A percentile compares a stretch with the other conserved stretches of the same genome.
phyloP scores from a whole-genome alignment of 2,797 vertebrate species.

The Scolopax rusticola region DNA sequence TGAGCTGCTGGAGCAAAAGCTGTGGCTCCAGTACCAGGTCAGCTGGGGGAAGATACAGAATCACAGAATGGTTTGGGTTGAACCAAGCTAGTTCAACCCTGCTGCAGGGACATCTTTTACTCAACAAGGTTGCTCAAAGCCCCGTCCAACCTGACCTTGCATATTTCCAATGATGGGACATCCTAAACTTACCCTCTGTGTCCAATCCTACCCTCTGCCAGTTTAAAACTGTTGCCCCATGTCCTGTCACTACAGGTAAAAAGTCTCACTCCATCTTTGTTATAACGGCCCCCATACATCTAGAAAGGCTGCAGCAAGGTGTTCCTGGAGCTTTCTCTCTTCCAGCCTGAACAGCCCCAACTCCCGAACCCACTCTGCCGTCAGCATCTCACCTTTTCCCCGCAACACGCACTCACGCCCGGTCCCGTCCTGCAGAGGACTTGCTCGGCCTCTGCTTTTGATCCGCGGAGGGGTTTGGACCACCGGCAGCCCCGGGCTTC shows the following conservation, averaged over 20 bases:
- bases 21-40: neutral
- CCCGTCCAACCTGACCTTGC: neutral
- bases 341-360: no score
- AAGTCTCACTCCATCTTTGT: neutral
- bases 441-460: neutral
- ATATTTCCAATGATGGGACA: neutral
- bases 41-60: neutral
- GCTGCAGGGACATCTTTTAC: neutral
- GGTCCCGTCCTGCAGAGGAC: neutral
- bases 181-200: neutral
- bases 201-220: neutral
- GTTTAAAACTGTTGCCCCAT: neutral
- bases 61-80: neutral
- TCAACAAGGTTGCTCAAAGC: neutral
- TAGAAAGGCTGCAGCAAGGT: rapidly evolving
- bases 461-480: neutral
- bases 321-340: neutral
- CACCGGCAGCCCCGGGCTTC: neutral
- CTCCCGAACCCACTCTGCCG: neutral
- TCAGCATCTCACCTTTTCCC: rapidly evolving
- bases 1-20: neutral
- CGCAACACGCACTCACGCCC: rapidly evolving
- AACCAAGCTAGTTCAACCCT: neutral
- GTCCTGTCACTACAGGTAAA: neutral
- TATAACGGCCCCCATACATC: rapidly evolving